Conservation (phyloP, 2,113 vertebrate species). For the Epinephelus moara region DNA sequence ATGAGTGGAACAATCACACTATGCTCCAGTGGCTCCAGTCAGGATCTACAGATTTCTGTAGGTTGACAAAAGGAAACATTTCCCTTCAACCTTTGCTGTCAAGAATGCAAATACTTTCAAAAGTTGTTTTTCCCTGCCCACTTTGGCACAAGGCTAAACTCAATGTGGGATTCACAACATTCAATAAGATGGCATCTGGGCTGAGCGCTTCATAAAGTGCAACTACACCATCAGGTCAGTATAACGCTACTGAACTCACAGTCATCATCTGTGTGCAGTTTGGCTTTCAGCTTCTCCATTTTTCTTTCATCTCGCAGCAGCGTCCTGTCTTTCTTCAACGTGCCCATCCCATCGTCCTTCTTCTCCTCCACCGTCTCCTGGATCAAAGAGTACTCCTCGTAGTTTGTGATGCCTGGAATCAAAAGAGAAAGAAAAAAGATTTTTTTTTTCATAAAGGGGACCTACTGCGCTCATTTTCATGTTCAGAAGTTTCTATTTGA, state of each 20-base stretch:
- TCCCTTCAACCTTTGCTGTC: background rate
- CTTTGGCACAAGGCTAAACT: background rate
- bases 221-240: no score
- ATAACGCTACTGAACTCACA: constrained; percentile 83
- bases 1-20: background rate
- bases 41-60: background rate
- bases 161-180: background rate
- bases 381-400: constrained; percentile 98
- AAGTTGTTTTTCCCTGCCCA: no score
- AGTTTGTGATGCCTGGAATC: constrained; percentile 96
- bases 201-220: background rate
- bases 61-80: background rate
- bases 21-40: background rate
- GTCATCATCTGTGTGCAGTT: constrained; percentile 98
- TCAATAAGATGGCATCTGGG: background rate
- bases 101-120: background rate
- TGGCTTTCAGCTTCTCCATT: constrained; percentile 99
- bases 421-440: background rate
- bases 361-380: constrained; percentile 95
- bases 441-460: background rate
- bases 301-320: constrained; percentile 95
- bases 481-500: no score
- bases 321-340: constrained; percentile 95
- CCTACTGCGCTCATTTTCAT: no score
- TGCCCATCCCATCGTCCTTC: constrained; percentile 95